A percentile compares a stretch with the other conserved stretches of the same genome.
These are phyloP conservation scores for Andricus quercusramuli DNA, from an alignment of 2,888 invertebrate genomes.

Conservation along the genomic window DNA sequence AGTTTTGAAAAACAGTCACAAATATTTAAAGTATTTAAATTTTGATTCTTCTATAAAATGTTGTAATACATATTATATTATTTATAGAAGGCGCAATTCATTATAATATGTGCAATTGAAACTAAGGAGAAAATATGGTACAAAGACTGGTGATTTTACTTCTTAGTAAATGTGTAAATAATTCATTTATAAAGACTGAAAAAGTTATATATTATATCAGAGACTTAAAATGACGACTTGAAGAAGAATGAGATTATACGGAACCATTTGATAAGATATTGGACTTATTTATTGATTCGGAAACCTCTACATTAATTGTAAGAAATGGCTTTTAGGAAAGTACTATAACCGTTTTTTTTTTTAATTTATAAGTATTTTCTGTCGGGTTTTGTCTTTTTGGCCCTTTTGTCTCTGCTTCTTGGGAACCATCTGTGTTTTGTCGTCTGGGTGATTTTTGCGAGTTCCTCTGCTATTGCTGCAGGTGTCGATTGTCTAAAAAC, in stretches of 20 bases:
- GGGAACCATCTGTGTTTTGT: conserved; percentile 93
- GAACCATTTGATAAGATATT: background rate
- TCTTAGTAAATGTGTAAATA: background rate
- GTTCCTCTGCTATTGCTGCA: conserved; percentile 85
- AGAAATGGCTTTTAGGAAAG: conserved; percentile 3
- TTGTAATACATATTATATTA: background rate
- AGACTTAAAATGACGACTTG: background rate
- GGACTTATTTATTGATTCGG: background rate
- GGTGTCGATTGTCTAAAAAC: conserved; percentile 85
- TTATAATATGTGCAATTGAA: background rate
- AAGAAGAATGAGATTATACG: background rate
- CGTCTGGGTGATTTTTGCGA: conserved; percentile 88
- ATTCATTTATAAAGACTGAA: background rate
- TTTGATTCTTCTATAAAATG: background rate
- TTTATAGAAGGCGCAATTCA: background rate
- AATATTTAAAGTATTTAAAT: background rate
- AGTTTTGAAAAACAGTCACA: background rate
- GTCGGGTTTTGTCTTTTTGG: conserved; percentile 86
- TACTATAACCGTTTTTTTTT: background rate
- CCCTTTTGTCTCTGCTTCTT: conserved; percentile 85
- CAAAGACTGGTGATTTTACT: conserved; percentile 4
- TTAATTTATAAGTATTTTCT: conserved; percentile 84
- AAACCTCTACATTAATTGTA: background rate
- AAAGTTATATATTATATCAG: background rate
- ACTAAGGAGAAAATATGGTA: background rate